Conservation (phyloP, 1,140 invertebrate species). For the Micrasema minimum region DNA sequence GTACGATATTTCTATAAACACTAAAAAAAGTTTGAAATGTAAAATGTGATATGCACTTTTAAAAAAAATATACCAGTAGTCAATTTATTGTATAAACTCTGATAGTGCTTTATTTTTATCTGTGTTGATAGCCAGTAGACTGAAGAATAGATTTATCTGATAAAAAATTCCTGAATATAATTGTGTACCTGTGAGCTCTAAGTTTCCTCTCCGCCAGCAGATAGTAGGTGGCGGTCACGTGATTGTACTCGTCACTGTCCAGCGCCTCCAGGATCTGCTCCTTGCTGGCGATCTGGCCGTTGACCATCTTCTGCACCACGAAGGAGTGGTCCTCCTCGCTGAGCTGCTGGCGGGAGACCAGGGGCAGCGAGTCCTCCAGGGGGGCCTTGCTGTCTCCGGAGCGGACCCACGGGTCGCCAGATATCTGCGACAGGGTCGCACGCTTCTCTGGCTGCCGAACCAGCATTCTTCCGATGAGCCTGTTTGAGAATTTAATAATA, state of each 20-base stretch:
- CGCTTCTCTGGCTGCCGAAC: constrained; percentile 91
- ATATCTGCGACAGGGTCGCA: constrained; percentile 88
- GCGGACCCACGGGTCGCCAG: constrained; percentile 86
- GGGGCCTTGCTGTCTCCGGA: constrained; percentile 56
- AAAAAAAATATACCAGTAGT: too few relatives aligned
- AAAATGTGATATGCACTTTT: too few relatives aligned
- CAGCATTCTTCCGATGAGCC: constrained; percentile 92
- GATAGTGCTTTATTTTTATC: too few relatives aligned
- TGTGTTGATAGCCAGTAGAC: too few relatives aligned
- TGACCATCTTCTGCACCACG: constrained; percentile 96
- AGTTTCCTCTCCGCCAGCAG: constrained; percentile 94
- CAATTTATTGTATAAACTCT: too few relatives aligned
- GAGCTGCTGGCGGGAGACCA: constrained; percentile 85
- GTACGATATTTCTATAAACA: too few relatives aligned
- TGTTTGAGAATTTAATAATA: too few relatives aligned
- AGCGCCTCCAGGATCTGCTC: constrained; percentile 93
- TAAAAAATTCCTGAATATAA: too few relatives aligned
- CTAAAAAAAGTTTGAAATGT: too few relatives aligned
- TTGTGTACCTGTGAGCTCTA: constrained; percentile 72
- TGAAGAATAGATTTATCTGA: too few relatives aligned
- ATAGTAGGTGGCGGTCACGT: constrained; percentile 98
- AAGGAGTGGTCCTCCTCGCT: constrained; percentile 92
- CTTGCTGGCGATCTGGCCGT: constrained; percentile 92
- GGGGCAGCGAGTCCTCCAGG: constrained; percentile 73
- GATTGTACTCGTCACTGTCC: constrained; percentile 97